Conservation (phyloP, 2,113 vertebrate genomes). For the Chionis minor region DNA sequence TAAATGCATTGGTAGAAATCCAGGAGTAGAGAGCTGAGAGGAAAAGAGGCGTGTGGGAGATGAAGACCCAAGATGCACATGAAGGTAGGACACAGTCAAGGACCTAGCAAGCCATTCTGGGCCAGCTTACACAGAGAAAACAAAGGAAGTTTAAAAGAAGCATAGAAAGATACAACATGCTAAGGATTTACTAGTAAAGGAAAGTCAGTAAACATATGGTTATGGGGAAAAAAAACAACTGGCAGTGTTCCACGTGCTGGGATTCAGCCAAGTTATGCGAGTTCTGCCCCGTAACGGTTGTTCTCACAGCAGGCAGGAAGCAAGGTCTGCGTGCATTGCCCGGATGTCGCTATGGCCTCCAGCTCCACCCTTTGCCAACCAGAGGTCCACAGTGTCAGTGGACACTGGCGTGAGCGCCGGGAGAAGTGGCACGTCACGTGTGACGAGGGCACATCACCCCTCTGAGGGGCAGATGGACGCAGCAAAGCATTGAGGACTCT, state of each 20-base stretch:
- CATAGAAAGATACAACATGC: neutral
- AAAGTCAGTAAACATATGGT: neutral
- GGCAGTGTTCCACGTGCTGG: neutral
- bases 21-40: neutral
- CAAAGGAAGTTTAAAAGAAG: neutral
- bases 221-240: neutral
- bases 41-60: neutral
- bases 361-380: neutral
- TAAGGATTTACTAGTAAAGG: neutral
- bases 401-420: neutral
- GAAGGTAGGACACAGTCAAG: neutral
- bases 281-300: neutral
- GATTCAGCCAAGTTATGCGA: neutral
- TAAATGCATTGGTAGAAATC: neutral
- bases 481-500: neutral
- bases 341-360: neutral
- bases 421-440: accelerated
- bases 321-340: neutral
- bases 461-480: neutral
- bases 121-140: neutral
- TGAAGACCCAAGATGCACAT: neutral
- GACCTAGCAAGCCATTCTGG: neutral
- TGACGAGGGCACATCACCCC: accelerated
- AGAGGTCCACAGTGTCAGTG: neutral
- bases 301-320: neutral